A percentile compares a stretch with the other conserved stretches of the same genome.
Evolutionary conservation across 1,140 invertebrate genomes (phyloP).

Genomic region (Mycetomoellerius zeteki): DNA sequence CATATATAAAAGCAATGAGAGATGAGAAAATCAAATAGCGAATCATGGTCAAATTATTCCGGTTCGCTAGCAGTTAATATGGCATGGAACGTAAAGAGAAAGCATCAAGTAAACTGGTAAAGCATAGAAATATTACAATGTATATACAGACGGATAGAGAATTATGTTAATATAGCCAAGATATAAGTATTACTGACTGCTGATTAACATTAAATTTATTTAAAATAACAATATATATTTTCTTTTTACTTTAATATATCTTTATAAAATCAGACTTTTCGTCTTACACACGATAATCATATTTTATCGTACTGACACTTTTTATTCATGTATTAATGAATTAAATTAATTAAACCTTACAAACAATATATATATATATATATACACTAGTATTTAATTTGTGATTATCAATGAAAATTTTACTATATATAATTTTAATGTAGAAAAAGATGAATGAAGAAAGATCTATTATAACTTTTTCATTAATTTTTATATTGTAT

Average conservation of each 20-base stretch:
- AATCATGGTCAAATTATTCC: slow-evolving; percentile 16
- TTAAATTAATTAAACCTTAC: not conserved
- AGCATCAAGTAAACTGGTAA: not conserved
- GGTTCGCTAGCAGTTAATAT: slow-evolving; percentile 3
- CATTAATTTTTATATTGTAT: not conserved
- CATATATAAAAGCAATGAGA: not conserved
- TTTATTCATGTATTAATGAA: not conserved
- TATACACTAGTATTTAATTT: too few relatives aligned
- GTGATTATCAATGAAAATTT: slow-evolving; percentile 13
- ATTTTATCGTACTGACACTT: not conserved
- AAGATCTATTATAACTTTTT: not conserved
- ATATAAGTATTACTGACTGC: not conserved
- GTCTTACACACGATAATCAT: not conserved
- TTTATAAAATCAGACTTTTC: not conserved
- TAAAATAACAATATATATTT: not conserved
- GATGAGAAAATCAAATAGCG: slow-evolving; percentile 22
- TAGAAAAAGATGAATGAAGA: not conserved
- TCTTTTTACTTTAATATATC: not conserved
- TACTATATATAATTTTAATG: not conserved
- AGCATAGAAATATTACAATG: slow-evolving; percentile 1
- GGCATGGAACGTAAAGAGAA: slow-evolving; percentile 56
- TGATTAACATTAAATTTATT: not conserved
- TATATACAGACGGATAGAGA: not conserved
- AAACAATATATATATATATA: too few relatives aligned
- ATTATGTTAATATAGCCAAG: slow-evolving; percentile 29